Evolutionary conservation across 2,113 vertebrate species (phyloP).

Genomic region (rat (Rattus norvegicus)): GRCr8 NC_086022.1:165902001-165902500

Average conservation of each 20-base stretch:
- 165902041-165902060: no score
- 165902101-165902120: background rate
- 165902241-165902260: background rate
- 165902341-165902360: no score
- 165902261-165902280: background rate
- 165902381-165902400: no score
- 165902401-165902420: background rate
- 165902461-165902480: no score
- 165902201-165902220: background rate
- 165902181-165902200: background rate
- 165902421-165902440: no score
- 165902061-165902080: no score
- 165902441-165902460: no score
- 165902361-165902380: no score
- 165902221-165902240: background rate
- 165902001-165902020: background rate
- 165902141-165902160: background rate
- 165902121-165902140: background rate
- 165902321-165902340: background rate
- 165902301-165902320: background rate
- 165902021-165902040: background rate
- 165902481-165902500: no score
- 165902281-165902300: background rate
- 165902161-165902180: background rate
- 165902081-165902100: no score